Conservation (phyloP, 2,113 vertebrate species). For the Paraplagusia blochii region DNA sequence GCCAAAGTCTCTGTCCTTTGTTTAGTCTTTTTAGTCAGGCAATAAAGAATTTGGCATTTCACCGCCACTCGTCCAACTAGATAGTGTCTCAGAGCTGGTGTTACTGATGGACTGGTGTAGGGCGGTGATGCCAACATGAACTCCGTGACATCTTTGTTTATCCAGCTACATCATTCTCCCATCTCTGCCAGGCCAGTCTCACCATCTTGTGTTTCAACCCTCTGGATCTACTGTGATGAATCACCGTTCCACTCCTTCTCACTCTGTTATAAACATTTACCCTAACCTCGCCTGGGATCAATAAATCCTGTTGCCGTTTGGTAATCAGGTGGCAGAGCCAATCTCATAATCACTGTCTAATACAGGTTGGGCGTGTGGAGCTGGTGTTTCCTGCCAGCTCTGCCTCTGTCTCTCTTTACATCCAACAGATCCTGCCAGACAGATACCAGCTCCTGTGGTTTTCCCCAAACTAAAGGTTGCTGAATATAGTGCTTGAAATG, state of each 20-base stretch:
- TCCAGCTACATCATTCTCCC: slow-evolving; percentile 39
- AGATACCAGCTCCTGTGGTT: slow-evolving; percentile 3
- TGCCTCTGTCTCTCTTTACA: slow-evolving; percentile 47
- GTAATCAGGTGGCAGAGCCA: slow-evolving; percentile 66
- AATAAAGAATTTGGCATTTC: too few relatives aligned
- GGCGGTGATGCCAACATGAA: slow-evolving; percentile 40
- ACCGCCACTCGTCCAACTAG: too few relatives aligned
- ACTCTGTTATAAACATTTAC: slow-evolving; percentile 63
- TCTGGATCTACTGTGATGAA: slow-evolving; percentile 40
- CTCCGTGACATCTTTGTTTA: slow-evolving; percentile 57
- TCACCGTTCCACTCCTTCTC: slow-evolving; percentile 39
- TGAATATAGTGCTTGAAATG: too few relatives aligned
- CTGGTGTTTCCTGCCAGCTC: slow-evolving; percentile 23
- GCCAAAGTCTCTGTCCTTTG: slow-evolving; percentile 11
- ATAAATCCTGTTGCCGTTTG: slow-evolving; percentile 58
- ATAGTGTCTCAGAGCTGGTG: slow-evolving; percentile 36
- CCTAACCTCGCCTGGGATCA: slow-evolving; percentile 67
- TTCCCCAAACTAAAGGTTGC: too few relatives aligned
- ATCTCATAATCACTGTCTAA: slow-evolving; percentile 65
- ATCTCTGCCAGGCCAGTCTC: slow-evolving; percentile 40
- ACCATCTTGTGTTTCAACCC: slow-evolving; percentile 42
- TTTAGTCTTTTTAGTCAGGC: too few relatives aligned
- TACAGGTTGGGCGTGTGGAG: slow-evolving; percentile 32
- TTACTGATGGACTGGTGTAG: slow-evolving; percentile 32
- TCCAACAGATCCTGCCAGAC: slow-evolving; percentile 29